Evolutionary conservation across 1,140 invertebrate genomes (phyloP).

Genomic region (Colletes gigas): DNA sequence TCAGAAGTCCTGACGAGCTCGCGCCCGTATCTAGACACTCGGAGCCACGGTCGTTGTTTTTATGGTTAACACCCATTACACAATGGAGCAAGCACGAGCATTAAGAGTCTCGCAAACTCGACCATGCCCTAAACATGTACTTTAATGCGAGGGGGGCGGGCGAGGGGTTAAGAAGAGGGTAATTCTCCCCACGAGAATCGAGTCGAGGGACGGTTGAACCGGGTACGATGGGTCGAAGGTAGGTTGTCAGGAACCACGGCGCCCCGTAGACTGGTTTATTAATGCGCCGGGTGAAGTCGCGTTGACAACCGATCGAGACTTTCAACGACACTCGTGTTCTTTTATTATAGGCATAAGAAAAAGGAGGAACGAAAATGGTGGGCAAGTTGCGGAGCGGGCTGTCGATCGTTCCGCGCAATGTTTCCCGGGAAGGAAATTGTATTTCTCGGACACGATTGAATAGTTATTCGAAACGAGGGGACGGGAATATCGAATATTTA

Average conservation of each 20-base stretch:
- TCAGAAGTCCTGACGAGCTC: not conserved
- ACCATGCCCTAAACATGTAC: conserved; percentile 32
- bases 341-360: not conserved
- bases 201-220: conserved; percentile 8
- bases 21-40: not conserved
- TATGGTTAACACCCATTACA: conserved; percentile 31
- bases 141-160: conserved; percentile 11
- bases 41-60: conserved; percentile 18
- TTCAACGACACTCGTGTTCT: conserved; percentile 8
- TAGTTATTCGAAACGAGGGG: no score
- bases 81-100: conserved; percentile 9
- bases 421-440: not conserved
- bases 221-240: conserved; percentile 14
- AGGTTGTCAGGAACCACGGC: conserved; percentile 13
- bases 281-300: conserved; percentile 35
- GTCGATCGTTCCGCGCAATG: not conserved
- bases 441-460: not conserved
- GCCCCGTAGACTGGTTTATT: conserved; percentile 29
- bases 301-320: conserved; percentile 40
- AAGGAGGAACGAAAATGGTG: not conserved
- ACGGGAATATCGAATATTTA: no score
- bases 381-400: not conserved
- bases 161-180: conserved; percentile 41
- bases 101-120: conserved; percentile 19
- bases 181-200: conserved; percentile 24